These are phyloP conservation scores for Zaprionus ornatus DNA, from an alignment of 1,140 invertebrate genomes.

Conservation along the genomic window DNA sequence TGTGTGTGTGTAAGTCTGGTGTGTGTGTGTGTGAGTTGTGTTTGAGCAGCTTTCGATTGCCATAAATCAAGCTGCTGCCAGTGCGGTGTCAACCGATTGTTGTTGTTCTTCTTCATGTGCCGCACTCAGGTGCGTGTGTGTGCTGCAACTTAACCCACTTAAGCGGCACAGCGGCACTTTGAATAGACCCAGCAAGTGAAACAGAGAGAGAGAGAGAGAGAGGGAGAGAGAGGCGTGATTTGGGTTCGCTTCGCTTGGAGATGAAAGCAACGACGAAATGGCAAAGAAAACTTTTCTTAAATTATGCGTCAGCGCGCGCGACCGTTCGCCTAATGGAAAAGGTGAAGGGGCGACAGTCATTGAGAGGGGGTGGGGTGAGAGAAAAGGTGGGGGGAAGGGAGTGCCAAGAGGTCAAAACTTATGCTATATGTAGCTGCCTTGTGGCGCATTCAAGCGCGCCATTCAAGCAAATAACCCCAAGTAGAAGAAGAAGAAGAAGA, in stretches of 20 bases:
- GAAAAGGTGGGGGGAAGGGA: no score
- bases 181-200: not conserved
- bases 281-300: conserved; percentile 60
- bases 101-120: no score
- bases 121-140: conserved; percentile 11
- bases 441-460: conserved; percentile 52
- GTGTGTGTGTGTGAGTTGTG: not conserved
- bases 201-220: not conserved
- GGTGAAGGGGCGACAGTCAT: not conserved
- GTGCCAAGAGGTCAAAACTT: conserved; percentile 1
- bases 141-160: conserved; percentile 45
- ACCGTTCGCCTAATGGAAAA: conserved; percentile 45
- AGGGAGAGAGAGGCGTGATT: not conserved
- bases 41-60: conserved; percentile 61
- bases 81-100: conserved; percentile 64
- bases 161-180: conserved; percentile 23
- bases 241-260: conserved; percentile 25
- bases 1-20: not conserved
- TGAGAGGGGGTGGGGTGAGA: no score
- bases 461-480: not conserved
- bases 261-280: conserved; percentile 29
- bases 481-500: not conserved
- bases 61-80: conserved; percentile 68
- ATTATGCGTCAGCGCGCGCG: conserved; percentile 61
- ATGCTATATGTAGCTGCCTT: conserved; percentile 13